Percentiles rank a stretch among this genome's conserved stretches.
Evolutionary conservation across 2,888 invertebrate species (phyloP).

Genomic region (Lissonota sp.): DNA sequence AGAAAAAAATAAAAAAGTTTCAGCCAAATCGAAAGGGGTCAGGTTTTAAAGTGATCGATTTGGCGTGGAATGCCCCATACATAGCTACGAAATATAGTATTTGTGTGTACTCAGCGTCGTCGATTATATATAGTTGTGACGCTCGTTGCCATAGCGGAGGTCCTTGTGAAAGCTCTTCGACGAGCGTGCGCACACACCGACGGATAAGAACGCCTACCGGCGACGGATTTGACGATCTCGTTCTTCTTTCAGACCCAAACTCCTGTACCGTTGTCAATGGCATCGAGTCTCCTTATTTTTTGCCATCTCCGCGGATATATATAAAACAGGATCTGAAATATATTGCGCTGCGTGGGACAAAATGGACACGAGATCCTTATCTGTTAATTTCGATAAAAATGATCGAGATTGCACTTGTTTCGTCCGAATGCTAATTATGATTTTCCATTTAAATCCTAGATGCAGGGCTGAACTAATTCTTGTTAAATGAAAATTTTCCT

Average conservation of each 20-base stretch:
- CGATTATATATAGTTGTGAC: constrained; percentile 24
- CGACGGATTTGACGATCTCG: constrained; percentile 45
- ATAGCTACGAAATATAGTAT: constrained; percentile 36
- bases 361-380: background rate
- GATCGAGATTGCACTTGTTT: background rate
- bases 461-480: no score
- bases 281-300: constrained; percentile 13
- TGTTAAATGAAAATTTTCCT: no score
- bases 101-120: constrained; percentile 43
- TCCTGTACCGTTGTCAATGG: constrained; percentile 34
- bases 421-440: no score
- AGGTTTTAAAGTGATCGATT: no score
- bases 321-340: background rate
- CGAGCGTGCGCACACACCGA: constrained; percentile 27
- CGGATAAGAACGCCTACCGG: constrained; percentile 42
- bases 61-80: no score
- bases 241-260: constrained; percentile 36
- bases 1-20: no score
- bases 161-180: constrained; percentile 54
- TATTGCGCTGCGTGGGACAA: background rate
- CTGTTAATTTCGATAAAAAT: background rate
- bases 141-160: constrained; percentile 50
- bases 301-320: constrained; percentile 7
- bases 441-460: no score
- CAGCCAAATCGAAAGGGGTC: no score